A percentile compares a stretch with the other conserved stretches of the same genome.
These are phyloP conservation scores for Scortum barcoo DNA, from an alignment of 2,113 vertebrate genomes.

Conservation along the genomic window DNA sequence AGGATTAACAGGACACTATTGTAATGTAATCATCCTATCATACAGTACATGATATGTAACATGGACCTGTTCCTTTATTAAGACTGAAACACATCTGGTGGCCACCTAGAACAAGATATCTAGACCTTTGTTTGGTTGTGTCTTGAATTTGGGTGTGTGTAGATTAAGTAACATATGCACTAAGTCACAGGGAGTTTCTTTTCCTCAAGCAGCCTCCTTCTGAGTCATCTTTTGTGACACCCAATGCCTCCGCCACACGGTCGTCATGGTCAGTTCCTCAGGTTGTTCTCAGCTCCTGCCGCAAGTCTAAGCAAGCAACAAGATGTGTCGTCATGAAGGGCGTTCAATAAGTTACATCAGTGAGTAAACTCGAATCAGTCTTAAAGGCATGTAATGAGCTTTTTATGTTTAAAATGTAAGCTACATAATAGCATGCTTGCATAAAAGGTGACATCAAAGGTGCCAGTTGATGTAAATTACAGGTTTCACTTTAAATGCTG, in stretches of 20 bases:
- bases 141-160: constrained; percentile 70
- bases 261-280: constrained; percentile 36
- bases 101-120: constrained; percentile 48
- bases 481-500: constrained; percentile 20
- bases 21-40: neutral
- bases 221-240: constrained; percentile 73
- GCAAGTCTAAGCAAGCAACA: constrained; percentile 58
- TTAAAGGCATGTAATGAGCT: neutral
- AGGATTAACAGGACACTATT: neutral
- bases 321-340: neutral
- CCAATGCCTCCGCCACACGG: constrained; percentile 33
- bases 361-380: neutral
- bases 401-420: neutral
- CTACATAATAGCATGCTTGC: neutral
- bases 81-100: constrained; percentile 17
- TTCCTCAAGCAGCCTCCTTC: constrained; percentile 48
- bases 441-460: constrained; percentile 17
- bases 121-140: constrained; percentile 48
- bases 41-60: constrained; percentile 2
- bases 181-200: constrained; percentile 67
- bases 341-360: neutral
- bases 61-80: neutral
- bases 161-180: constrained; percentile 54
- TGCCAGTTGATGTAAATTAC: constrained; percentile 24
- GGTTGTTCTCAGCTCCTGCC: constrained; percentile 34